A percentile compares a stretch with the other conserved stretches of the same genome.
Conservation (phyloP, 2,888 invertebrate species). For the Cantharis lateralis region DNA sequence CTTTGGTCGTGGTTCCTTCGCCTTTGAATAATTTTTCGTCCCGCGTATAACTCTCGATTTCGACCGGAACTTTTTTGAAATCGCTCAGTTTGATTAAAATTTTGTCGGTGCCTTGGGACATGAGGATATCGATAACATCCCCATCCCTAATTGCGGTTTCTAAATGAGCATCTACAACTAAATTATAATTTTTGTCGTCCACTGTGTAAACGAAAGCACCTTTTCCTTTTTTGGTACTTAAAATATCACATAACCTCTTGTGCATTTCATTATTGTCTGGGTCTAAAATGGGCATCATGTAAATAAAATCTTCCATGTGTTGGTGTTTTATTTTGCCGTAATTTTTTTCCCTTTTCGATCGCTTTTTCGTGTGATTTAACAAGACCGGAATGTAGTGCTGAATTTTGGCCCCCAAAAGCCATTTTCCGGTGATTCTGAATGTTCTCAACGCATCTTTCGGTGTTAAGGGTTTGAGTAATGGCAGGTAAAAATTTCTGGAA, state of each 20-base stretch:
- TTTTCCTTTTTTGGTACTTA: conserved; percentile 62
- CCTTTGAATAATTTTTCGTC: conserved; percentile 65
- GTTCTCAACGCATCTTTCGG: conserved; percentile 81
- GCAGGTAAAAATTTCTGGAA: conserved; percentile 83
- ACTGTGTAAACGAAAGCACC: conserved; percentile 76
- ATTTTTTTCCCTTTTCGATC: conserved; percentile 51
- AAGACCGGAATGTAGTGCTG: conserved; percentile 83
- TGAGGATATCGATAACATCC: conserved; percentile 76
- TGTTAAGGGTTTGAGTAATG: conserved; percentile 78
- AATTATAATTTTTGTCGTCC: conserved; percentile 72
- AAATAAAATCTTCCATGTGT: conserved; percentile 70
- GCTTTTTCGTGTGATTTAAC: conserved; percentile 57
- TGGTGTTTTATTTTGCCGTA: conserved; percentile 73
- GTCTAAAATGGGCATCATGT: conserved; percentile 74
- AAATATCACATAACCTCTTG: conserved; percentile 64
- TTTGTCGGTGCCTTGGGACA: conserved; percentile 76
- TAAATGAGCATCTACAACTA: conserved; percentile 74
- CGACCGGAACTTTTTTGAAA: conserved; percentile 74
- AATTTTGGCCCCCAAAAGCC: conserved; percentile 73
- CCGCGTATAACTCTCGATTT: conserved; percentile 34
- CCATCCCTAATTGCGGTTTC: conserved; percentile 79
- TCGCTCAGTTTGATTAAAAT: conserved; percentile 74
- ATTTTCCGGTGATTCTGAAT: conserved; percentile 79
- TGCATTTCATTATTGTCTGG: conserved; percentile 68
- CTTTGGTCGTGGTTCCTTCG: conserved; percentile 69